Base-by-base conservation (phyloP, 2,888 invertebrate genomes). In the Petrophora chlorosata region DNA sequence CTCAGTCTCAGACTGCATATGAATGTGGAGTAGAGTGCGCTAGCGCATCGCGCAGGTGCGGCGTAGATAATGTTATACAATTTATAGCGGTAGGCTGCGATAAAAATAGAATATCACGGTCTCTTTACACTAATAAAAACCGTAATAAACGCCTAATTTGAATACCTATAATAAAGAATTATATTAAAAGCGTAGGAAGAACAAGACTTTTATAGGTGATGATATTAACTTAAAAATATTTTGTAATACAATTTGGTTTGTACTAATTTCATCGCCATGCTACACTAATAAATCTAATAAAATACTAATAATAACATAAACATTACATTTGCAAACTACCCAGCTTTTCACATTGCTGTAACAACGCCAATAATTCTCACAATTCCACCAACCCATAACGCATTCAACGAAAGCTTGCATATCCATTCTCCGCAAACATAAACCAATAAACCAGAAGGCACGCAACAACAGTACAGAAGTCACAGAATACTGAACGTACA, bases 391-490 rank as follows among this genome's bases (percentile, higher is more conserved):
- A 54, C 49, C 36, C 52, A 56, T 63, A 63, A 66, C 60, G 58
- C 60, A 70, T 66, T 56, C 57, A 63, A 59, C 59, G 65, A 66
- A 72, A 69, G 66, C 62, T 65, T 59, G 55, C 60, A 49, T 47
- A 22, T 14, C 32, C 15, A 34, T 22, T 39, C 15, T 30, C 36
- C 36, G 53, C 54, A 61, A 59, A 60, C 60, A 48, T 32, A 40
- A 22, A 32, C 30, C 36, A 36, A 30, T 45, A 41, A 46, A 46
- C 29, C 17, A 35, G 29, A 25, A 38, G 3, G 9, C n/a, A n/a
- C n/a, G n/a, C n/a, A n/a, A n/a, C n/a, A n/a, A n/a, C n/a, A n/a
- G 22, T 26, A 42, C 32, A 38, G 43, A 49, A 42, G 32, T 28
- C 17, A 29, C 13, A 47, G 10, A 28, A 35, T 19, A 36, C 14